Conservation (phyloP, 2,797 vertebrate genomes). For the Gallirallus australis region DNA sequence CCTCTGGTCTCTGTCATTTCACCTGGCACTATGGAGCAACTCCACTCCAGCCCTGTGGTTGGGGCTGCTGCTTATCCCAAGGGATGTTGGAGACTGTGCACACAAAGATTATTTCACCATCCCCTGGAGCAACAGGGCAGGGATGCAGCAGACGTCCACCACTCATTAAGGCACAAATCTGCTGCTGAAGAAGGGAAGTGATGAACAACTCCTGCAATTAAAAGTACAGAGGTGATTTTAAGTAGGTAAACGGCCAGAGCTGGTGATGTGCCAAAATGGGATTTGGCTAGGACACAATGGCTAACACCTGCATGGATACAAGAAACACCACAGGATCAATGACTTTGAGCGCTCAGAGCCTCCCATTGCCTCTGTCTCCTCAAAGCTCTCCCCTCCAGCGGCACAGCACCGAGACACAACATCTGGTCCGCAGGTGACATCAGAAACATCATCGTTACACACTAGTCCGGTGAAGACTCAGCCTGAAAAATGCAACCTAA, state of each 20-base stretch:
- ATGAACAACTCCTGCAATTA: not conserved
- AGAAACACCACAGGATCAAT: accelerated
- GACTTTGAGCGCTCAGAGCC: not conserved
- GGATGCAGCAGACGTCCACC: not conserved
- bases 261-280: not conserved
- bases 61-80: not conserved
- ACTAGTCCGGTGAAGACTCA: not conserved
- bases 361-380: not conserved
- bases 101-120: accelerated
- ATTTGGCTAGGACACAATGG: not conserved
- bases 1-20: not conserved
- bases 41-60: not conserved
- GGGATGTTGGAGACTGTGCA: accelerated
- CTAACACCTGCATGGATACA: conserved; percentile 1
- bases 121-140: not conserved
- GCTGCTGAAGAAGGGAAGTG: not conserved
- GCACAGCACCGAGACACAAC: accelerated
- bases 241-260: not conserved
- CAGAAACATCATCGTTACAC: not conserved
- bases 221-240: not conserved
- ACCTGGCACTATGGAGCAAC: not conserved
- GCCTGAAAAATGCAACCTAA: not conserved
- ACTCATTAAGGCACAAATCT: not conserved
- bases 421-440: conserved; percentile 20
- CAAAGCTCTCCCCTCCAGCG: not conserved